phyloP scores from a whole-genome alignment of 1,140 invertebrate species.

The Drosophila paulistorum region DNA sequence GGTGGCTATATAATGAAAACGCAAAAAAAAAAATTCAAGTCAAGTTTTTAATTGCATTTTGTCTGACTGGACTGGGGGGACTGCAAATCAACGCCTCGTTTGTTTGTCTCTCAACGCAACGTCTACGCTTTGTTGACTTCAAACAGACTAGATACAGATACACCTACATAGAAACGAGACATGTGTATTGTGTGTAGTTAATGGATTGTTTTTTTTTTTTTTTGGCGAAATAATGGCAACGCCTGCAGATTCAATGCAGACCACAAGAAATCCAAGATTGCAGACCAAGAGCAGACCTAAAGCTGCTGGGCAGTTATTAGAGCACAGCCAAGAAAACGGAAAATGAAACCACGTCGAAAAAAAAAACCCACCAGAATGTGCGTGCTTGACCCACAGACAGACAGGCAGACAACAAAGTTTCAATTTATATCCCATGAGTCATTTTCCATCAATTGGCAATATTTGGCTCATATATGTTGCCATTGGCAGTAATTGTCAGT shows the following conservation, averaged over 20 bases:
- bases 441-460: constrained; percentile 14
- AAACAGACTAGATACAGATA: constrained; percentile 20
- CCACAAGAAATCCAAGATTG: constrained; percentile 24
- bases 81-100: constrained; percentile 60
- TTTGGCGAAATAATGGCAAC: constrained; percentile 29
- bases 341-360: neutral
- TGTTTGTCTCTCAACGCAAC: constrained; percentile 1
- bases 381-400: constrained; percentile 17
- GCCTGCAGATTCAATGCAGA: constrained; percentile 37
- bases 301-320: constrained; percentile 19
- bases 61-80: constrained; percentile 21
- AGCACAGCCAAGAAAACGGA: constrained; percentile 19
- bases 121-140: constrained; percentile 64
- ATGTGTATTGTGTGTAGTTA: constrained; percentile 3
- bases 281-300: constrained; percentile 39
- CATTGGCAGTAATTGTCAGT: neutral
- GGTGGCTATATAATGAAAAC: neutral
- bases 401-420: neutral
- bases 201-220: constrained; percentile 26
- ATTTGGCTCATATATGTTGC: neutral
- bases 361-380: constrained; percentile 13
- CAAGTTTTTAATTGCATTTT: constrained; percentile 28
- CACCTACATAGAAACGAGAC: constrained; percentile 20
- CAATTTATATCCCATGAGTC: constrained; percentile 12
- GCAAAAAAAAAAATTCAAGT: neutral